Conservation (phyloP, 2,113 vertebrate genomes). For the Podarcis cretensis region DNA sequence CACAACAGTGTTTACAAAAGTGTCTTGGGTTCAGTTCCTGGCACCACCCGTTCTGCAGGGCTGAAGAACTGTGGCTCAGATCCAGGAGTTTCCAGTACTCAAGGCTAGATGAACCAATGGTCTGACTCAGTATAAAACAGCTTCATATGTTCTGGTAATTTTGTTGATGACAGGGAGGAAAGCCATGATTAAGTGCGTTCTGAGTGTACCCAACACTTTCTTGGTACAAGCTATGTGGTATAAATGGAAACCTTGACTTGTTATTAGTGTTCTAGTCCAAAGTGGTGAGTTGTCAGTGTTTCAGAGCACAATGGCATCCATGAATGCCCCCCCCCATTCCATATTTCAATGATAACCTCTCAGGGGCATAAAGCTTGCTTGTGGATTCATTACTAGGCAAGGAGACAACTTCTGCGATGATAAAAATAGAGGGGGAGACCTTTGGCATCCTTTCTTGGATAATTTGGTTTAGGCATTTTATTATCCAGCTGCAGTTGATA, state of each 20-base stretch:
- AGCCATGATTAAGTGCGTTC: background rate
- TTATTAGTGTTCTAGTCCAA: background rate
- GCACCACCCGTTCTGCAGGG: background rate
- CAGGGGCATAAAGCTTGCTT: background rate
- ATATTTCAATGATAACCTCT: background rate
- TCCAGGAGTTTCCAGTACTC: background rate
- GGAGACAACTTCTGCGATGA: background rate
- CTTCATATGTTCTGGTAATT: background rate
- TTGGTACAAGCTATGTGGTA: background rate
- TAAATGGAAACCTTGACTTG: background rate
- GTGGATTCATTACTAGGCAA: background rate
- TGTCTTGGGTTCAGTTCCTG: background rate
- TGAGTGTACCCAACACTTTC: background rate
- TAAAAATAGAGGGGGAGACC: background rate
- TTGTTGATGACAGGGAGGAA: background rate
- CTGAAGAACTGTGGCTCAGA: background rate
- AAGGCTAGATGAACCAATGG: background rate
- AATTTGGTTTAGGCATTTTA: background rate
- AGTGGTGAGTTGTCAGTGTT: background rate
- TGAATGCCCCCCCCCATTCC: background rate
- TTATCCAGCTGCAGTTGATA: background rate
- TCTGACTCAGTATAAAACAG: background rate
- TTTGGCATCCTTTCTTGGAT: background rate
- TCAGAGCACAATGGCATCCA: background rate
- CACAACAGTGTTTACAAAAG: background rate